phyloP scores from a whole-genome alignment of 2,888 invertebrate species.

The Lydus trimaculatus region DNA sequence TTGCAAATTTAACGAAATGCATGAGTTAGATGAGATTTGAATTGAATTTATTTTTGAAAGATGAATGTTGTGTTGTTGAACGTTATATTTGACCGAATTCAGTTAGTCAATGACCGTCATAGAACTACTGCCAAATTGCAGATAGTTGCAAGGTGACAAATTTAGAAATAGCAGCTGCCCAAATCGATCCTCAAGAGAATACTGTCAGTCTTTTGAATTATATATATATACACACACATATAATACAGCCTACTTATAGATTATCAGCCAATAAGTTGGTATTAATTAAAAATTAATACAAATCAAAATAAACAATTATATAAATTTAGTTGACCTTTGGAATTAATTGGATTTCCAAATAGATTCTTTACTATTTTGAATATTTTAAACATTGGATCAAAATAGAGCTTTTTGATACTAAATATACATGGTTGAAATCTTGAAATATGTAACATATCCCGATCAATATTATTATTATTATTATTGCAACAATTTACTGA shows the following conservation, averaged over 20 bases:
- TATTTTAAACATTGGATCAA: background rate
- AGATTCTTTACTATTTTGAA: background rate
- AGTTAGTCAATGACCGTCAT: conserved; percentile 2
- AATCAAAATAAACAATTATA: background rate
- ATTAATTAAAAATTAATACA: background rate
- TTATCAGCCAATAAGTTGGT: background rate
- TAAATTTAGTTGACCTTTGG: background rate
- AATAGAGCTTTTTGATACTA: background rate
- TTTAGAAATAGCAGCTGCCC: conserved; percentile 6
- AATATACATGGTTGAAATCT: too few species aligned
- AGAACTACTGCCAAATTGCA: conserved; percentile 2
- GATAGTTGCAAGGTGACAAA: conserved; percentile 3
- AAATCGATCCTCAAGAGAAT: background rate
- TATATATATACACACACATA: background rate
- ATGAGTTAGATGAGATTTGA: conserved; percentile 16
- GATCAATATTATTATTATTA: too few species aligned
- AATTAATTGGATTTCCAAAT: background rate
- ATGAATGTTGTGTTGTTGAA: background rate
- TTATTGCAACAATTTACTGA: background rate
- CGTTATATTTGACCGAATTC: conserved; percentile 4
- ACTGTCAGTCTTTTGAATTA: background rate
- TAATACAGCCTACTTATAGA: background rate
- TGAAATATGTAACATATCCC: too few species aligned
- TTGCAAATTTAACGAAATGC: too few species aligned
- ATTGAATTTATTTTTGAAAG: background rate